Conservation (phyloP, 37 sponge, comb jelly and placozoan genomes). For the Oopsacas minuta region DNA sequence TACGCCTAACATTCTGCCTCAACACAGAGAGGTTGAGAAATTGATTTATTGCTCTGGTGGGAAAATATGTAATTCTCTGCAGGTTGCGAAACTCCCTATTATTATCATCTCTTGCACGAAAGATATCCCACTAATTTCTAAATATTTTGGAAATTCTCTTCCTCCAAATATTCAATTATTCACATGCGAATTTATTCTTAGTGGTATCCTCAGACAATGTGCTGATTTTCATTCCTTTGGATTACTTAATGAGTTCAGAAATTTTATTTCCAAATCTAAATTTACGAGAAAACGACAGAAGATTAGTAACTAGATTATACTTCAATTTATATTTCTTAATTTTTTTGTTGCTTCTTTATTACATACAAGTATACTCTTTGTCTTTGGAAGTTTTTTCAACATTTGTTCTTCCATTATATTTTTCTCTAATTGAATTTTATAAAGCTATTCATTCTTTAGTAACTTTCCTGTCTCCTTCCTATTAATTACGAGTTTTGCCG, state of each 20-base stretch:
- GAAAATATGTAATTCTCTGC: background rate
- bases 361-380: too few relatives aligned
- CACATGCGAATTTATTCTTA: background rate
- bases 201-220: background rate
- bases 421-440: too few relatives aligned
- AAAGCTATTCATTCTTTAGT: too few relatives aligned
- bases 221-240: background rate
- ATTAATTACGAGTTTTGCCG: too few relatives aligned
- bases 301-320: too few relatives aligned
- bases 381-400: too few relatives aligned
- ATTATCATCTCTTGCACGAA: background rate
- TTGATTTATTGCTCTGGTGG: background rate
- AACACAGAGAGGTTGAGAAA: background rate
- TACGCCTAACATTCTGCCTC: background rate
- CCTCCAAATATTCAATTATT: background rate
- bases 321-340: too few relatives aligned
- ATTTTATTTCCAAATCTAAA: too few relatives aligned
- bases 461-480: too few relatives aligned
- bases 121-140: background rate
- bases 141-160: background rate
- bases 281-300: too few relatives aligned
- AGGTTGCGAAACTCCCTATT: background rate
- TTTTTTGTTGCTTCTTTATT: too few relatives aligned
- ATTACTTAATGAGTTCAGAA: background rate
- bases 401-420: too few relatives aligned